Base-by-base conservation (phyloP, 2,113 vertebrate species). In the Neodontobutis hainanensis region DNA sequence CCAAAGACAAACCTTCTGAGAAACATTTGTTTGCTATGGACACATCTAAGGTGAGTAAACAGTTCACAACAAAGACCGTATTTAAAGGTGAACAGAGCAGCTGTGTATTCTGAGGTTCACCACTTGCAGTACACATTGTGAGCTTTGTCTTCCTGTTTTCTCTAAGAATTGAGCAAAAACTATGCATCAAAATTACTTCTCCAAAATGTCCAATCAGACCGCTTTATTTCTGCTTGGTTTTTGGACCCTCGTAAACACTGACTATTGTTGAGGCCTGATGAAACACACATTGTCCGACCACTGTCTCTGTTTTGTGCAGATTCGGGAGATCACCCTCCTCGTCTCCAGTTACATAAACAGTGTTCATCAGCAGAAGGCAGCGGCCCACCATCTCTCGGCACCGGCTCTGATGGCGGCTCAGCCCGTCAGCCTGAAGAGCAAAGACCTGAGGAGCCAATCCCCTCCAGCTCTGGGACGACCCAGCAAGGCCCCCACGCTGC, bases 331-430 rank as follows among this genome's bases (percentile, higher is more conserved):
- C 85, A 95, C 96, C 48, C 92, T 98, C 46, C 92, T 98, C 82
- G 92, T 97, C 61, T 95, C 95, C 87, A 93, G 94, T 75, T 99
- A 99, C 75, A 94, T 98, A 84, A 99, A 98, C 92, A 95, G 94
- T 50, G 89, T 92, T 8, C 93, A 97, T 70, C 96, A 95, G 76
- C 95, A 96, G 84, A 98, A 96, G 87, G 90, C 93, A 49, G 88
- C 92, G 3, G 87, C 94, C 70, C 95, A 97, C 84, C 96, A 98
- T 71, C 94, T 97, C 65, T 97, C 95, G 16, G 95, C 95, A 42
- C 95, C 97, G 0, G 94, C 94, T 0, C 84, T 95, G 59, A 88
- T 96, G 75, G 93, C 93, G 51, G 88, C 90, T 35, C 93, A 89
- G 16, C 88, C 90, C 11, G 78, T 86, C 65, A 89, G 81, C 50